Evolutionary conservation across 2,113 vertebrate species (phyloP).

Genomic region (Trematocara nigrifrons): DNA sequence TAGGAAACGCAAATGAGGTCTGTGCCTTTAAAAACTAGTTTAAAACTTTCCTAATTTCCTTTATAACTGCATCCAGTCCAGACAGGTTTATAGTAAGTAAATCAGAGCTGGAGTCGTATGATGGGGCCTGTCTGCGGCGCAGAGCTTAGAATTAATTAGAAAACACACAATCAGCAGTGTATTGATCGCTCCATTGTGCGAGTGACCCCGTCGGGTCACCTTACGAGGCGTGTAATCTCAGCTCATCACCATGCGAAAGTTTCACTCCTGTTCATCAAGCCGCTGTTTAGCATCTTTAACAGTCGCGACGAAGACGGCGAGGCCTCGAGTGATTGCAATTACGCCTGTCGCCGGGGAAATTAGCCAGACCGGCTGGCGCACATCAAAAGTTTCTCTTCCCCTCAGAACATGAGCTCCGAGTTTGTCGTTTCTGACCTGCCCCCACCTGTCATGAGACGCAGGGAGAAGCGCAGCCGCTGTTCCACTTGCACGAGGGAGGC

Average conservation of each 20-base stretch:
- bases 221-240: conserved; percentile 4
- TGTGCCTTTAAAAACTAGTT: background rate
- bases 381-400: background rate
- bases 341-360: conserved; percentile 16
- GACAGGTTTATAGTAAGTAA: background rate
- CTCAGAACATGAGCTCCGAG: background rate
- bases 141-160: conserved; percentile 3
- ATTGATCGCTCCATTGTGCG: background rate
- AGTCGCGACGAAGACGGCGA: background rate
- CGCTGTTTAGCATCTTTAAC: conserved; percentile 13
- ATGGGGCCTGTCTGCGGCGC: background rate
- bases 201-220: conserved; percentile 11
- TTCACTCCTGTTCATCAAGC: background rate
- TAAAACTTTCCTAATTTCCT: background rate
- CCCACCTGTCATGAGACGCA: conserved; percentile 63
- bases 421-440: background rate
- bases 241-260: conserved; percentile 19
- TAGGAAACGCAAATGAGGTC: background rate
- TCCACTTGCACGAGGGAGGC: background rate
- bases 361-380: background rate
- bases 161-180: conserved; percentile 21
- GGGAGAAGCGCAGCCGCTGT: conserved; percentile 50
- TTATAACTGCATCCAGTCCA: background rate
- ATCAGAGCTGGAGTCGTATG: background rate
- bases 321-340: conserved; percentile 25